These are phyloP conservation scores for Podarcis siculus DNA, from an alignment of 2,797 vertebrate species.

Conservation along the genomic window DNA sequence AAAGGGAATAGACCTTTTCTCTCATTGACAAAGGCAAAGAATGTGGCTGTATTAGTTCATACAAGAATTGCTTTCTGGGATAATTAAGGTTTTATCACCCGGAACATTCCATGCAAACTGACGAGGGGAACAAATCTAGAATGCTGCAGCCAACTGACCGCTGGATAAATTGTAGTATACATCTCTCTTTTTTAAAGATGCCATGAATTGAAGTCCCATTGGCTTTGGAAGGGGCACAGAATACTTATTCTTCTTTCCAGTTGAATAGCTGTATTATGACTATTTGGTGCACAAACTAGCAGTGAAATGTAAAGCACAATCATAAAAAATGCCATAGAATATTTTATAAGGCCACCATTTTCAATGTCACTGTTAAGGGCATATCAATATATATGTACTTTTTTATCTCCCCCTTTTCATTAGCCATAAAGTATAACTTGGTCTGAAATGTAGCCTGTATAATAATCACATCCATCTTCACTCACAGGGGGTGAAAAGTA, in stretches of 20 bases:
- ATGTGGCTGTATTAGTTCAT: constrained; percentile 43
- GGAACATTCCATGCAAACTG: constrained; percentile 37
- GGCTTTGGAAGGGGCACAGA: constrained; percentile 52
- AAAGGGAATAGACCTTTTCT: constrained; percentile 35
- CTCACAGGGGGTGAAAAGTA: neutral
- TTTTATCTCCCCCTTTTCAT: neutral
- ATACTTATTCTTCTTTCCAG: constrained; percentile 44
- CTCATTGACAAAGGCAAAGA: constrained; percentile 37
- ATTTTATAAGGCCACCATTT: constrained; percentile 60
- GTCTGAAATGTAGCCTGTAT: neutral
- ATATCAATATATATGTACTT: constrained; percentile 6
- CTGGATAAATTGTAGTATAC: constrained; percentile 26
- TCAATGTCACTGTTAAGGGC: constrained; percentile 27
- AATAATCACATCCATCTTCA: constrained; percentile 1
- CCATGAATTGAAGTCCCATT: constrained; percentile 44
- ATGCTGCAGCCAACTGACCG: constrained; percentile 25
- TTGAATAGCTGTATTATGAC: constrained; percentile 49
- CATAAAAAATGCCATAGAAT: constrained; percentile 54
- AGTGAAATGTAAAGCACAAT: constrained; percentile 53
- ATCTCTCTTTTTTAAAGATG: constrained; percentile 37
- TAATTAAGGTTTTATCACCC: constrained; percentile 61
- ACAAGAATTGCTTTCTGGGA: constrained; percentile 43
- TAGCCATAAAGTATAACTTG: constrained; percentile 9
- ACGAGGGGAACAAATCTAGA: constrained; percentile 35
- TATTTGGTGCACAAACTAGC: constrained; percentile 51